phyloP scores from a whole-genome alignment of 1,140 invertebrate genomes.

The Atta texana region DNA sequence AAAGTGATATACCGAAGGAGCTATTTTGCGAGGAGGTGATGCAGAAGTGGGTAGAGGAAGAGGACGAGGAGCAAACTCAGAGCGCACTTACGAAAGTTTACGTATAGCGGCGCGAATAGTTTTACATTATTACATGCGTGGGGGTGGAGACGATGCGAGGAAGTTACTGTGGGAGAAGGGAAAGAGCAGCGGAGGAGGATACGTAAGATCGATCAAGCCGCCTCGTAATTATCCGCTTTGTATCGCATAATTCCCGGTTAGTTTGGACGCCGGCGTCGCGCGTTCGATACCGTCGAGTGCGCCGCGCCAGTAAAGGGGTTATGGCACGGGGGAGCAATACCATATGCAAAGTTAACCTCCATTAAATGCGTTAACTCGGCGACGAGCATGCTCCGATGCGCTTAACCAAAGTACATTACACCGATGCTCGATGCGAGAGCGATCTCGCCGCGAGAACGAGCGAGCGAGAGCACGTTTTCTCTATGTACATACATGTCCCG shows the following conservation, averaged over 20 bases:
- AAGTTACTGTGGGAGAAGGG: neutral
- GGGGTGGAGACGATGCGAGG: neutral
- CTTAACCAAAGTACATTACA: conserved; percentile 81
- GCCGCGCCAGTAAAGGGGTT: conserved; percentile 73
- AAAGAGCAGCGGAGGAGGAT: neutral
- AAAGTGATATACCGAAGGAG: conserved; percentile 47
- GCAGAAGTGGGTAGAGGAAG: neutral
- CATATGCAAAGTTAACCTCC: conserved; percentile 80
- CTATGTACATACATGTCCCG: conserved; percentile 52
- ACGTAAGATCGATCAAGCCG: conserved; percentile 69
- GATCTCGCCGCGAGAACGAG: conserved; percentile 47
- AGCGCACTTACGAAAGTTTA: conserved; percentile 64
- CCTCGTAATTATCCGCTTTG: conserved; percentile 72
- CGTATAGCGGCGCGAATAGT: conserved; percentile 55
- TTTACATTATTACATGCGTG: conserved; percentile 64
- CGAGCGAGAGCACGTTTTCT: conserved; percentile 31
- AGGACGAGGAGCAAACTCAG: conserved; percentile 36
- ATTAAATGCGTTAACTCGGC: conserved; percentile 80
- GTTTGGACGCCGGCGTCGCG: conserved; percentile 73
- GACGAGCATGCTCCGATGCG: conserved; percentile 80
- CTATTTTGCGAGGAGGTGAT: conserved; percentile 13
- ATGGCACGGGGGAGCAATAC: conserved; percentile 76
- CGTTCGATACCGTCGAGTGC: conserved; percentile 70
- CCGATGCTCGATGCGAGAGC: conserved; percentile 73
- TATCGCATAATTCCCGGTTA: conserved; percentile 70